Conservation (phyloP, 2,797 vertebrate genomes). For the Lindbergichthys nudifrons region DNA sequence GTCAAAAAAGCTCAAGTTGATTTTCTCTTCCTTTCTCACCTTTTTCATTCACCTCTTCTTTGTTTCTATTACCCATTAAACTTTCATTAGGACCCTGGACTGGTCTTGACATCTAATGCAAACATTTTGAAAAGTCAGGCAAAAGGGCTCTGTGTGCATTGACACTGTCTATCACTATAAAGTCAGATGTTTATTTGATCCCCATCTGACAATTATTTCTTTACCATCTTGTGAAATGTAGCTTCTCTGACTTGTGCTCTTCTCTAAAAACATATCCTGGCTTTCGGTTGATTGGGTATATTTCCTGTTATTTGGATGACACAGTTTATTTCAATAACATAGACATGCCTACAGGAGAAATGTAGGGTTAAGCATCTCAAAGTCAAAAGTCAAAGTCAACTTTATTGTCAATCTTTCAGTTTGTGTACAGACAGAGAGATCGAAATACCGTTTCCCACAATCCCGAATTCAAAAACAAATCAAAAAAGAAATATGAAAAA, state of each 20-base stretch:
- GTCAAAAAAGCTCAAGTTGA: constrained; percentile 12
- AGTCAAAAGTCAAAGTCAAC: too few species aligned
- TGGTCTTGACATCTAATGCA: neutral
- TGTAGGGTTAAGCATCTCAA: too few species aligned
- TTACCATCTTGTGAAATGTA: neutral
- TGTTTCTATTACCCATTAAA: neutral
- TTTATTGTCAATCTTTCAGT: too few species aligned
- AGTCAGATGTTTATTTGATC: constrained; percentile 8
- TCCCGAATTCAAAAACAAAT: too few species aligned
- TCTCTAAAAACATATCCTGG: neutral
- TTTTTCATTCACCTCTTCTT: neutral
- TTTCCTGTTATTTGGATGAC: too few species aligned
- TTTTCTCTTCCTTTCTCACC: neutral
- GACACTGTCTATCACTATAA: constrained; percentile 5
- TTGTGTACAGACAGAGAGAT: too few species aligned
- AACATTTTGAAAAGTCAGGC: neutral
- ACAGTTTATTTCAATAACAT: too few species aligned
- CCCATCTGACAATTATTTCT: neutral
- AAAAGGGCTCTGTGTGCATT: neutral
- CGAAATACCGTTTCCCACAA: too few species aligned
- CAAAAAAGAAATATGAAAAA: too few species aligned
- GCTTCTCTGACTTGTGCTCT: neutral
- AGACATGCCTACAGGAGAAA: too few species aligned
- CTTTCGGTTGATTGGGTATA: constrained; percentile 23
- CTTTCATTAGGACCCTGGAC: neutral